Evolutionary conservation across 2,797 vertebrate species (phyloP).

Genomic region (Acridotheres tristis): DNA sequence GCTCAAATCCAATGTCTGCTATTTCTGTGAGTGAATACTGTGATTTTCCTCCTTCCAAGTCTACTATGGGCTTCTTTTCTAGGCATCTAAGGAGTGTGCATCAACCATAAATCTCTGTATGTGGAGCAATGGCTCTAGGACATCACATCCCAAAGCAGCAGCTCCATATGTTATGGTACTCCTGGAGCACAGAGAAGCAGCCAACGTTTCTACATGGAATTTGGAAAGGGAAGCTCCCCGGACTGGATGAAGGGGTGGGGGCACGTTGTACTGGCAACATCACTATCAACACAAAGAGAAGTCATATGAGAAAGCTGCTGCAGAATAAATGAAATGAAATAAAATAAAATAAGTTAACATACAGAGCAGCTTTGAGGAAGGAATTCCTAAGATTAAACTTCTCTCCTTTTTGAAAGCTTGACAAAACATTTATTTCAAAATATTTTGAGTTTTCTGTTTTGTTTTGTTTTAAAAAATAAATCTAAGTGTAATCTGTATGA

Average conservation of each 20-base stretch:
- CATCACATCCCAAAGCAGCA: background rate
- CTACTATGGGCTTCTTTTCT: background rate
- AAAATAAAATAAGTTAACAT: background rate
- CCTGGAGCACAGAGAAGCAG: background rate
- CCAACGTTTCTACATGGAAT: background rate
- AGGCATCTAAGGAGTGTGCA: background rate
- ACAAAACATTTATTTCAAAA: background rate
- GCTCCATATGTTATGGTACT: background rate
- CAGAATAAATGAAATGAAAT: background rate
- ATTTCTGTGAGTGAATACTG: background rate
- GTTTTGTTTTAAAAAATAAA: background rate
- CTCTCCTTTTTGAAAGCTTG: background rate
- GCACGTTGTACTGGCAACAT: background rate
- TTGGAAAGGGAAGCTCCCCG: background rate
- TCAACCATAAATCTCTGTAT: background rate
- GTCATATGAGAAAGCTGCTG: background rate
- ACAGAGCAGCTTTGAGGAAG: background rate
- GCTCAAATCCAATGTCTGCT: background rate
- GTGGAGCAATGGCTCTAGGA: background rate
- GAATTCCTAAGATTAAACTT: background rate
- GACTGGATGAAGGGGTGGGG: fast-evolving
- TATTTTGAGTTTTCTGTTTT: background rate
- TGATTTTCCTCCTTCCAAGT: background rate
- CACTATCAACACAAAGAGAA: background rate
- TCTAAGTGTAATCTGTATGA: background rate